Evolutionary conservation across 2,888 invertebrate species (phyloP), one percentile per base, ranked within the genome.

Genomic region (Salpingus planirostris): DNA sequence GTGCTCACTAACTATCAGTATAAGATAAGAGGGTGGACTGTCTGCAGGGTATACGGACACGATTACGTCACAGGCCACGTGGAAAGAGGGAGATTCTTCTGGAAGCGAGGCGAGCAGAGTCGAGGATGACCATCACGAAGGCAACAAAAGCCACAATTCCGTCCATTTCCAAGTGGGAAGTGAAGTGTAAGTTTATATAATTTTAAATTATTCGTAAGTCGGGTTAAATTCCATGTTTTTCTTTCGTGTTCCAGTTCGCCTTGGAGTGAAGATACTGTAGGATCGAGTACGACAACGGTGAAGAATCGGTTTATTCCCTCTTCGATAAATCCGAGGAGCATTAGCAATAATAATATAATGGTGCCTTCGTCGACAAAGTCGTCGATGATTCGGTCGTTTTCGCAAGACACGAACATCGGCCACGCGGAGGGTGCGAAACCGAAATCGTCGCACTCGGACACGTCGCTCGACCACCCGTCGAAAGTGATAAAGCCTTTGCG

Each of bases 101-200:
- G 69, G 70, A 42, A 73, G 73, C 44, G 73, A 73, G 43, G 66
- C 68, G 7, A 72, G 72, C 29, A 70, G 68, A 49, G 69, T 68
- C 27, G 67, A 67, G 36, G 65, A 64, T 18, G 53, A 52, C 18
- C 37, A 41, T 24, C 42, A 43, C 23, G 38, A n/a, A 46, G 47
- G 23, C 37, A 22, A 11, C 14, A 31, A 6, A 15, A 26, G 36
- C 30, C 43, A 42, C 31, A 58, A 54, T 43, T 52, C 47, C 42
- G 67, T 69, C 18, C 62, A 65, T 37, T 70, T 69, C 48, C 50
- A 63, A 33, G 60, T 69, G 34, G 69, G 69, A 31, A 65, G 64
- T 34, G 67, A 67, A 47, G 54, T 55, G 67, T 68, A 55, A 62
- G 65, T 60, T 15, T 14, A 33, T n/a, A n/a, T n/a, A n/a, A n/a